Conservation (phyloP, 2,113 vertebrate genomes). For the Oreochromis tanganicae region DNA sequence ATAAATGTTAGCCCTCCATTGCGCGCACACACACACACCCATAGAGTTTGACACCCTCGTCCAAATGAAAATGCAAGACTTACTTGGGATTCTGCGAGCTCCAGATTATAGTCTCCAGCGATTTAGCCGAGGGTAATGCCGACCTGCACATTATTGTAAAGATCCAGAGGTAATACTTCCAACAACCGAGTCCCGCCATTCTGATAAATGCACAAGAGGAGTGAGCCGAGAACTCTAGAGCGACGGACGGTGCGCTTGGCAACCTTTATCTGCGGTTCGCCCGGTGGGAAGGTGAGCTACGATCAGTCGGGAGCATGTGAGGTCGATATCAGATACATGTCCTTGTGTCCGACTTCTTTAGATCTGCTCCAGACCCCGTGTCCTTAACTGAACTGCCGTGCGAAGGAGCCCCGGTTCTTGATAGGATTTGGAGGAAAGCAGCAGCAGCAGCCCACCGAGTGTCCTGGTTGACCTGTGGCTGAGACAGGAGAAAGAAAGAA, state of each 20-base stretch:
- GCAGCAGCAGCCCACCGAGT: neutral
- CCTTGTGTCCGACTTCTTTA: constrained; percentile 51
- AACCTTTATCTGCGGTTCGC: constrained; percentile 44
- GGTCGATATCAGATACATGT: constrained; percentile 69
- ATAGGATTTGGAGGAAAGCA: neutral
- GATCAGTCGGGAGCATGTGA: constrained; percentile 71
- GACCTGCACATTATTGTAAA: constrained; percentile 71
- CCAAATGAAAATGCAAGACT: constrained; percentile 50
- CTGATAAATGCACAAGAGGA: constrained; percentile 18
- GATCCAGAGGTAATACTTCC: constrained; percentile 77
- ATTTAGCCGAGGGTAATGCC: constrained; percentile 62
- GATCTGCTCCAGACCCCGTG: constrained; percentile 30
- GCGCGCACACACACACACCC: constrained; percentile 22
- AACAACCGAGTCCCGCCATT: constrained; percentile 70
- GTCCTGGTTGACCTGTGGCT: constrained; percentile 66
- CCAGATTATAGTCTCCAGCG: constrained; percentile 75
- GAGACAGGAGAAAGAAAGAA: neutral
- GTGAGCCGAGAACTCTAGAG: constrained; percentile 33
- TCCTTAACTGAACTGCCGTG: constrained; percentile 61
- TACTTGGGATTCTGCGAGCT: constrained; percentile 75
- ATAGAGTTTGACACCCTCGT: neutral
- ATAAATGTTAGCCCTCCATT: constrained; percentile 16
- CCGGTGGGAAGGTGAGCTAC: constrained; percentile 48
- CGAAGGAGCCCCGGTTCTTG: neutral
- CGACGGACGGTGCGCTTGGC: constrained; percentile 44